Percentiles rank a stretch among this genome's conserved stretches.
Evolutionary conservation across 2,888 invertebrate genomes (phyloP).

Genomic region (Cybosia mesomella): DNA sequence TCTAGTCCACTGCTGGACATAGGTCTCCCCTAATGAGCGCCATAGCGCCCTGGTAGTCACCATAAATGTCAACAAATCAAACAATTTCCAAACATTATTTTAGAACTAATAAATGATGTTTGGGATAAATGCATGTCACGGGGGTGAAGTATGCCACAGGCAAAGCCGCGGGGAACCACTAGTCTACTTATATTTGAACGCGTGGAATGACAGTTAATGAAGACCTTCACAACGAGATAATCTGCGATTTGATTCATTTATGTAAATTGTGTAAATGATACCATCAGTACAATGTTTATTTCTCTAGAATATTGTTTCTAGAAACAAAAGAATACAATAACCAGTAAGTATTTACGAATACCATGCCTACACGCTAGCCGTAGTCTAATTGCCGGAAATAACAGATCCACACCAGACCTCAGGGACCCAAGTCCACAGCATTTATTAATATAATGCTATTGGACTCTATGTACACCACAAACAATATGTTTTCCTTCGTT

Average conservation of each 20-base stretch:
- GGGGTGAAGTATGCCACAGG: too few species aligned
- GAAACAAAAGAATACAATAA: conserved; percentile 36
- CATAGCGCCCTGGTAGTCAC: too few species aligned
- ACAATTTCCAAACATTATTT: too few species aligned
- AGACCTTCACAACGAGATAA: neutral
- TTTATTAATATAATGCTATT: conserved; percentile 12
- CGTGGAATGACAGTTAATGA: too few species aligned
- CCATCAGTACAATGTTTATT: neutral
- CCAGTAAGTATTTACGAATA: conserved; percentile 18
- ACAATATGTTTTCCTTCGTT: conserved; percentile 30
- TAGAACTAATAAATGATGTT: too few species aligned
- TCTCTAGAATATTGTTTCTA: conserved; percentile 23
- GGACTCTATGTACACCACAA: conserved; percentile 22
- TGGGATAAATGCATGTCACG: too few species aligned
- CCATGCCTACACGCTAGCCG: conserved; percentile 35
- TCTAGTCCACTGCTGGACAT: too few species aligned
- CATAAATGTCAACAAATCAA: too few species aligned
- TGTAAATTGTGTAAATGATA: neutral
- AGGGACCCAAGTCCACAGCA: conserved; percentile 30
- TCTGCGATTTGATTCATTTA: neutral
- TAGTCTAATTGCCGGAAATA: conserved; percentile 53
- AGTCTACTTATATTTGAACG: too few species aligned
- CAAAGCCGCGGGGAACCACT: too few species aligned
- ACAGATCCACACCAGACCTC: conserved; percentile 44
- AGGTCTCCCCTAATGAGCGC: too few species aligned